Evolutionary conservation across 2,888 invertebrate species (phyloP).

Genomic region (Oligia strigilis): DNA sequence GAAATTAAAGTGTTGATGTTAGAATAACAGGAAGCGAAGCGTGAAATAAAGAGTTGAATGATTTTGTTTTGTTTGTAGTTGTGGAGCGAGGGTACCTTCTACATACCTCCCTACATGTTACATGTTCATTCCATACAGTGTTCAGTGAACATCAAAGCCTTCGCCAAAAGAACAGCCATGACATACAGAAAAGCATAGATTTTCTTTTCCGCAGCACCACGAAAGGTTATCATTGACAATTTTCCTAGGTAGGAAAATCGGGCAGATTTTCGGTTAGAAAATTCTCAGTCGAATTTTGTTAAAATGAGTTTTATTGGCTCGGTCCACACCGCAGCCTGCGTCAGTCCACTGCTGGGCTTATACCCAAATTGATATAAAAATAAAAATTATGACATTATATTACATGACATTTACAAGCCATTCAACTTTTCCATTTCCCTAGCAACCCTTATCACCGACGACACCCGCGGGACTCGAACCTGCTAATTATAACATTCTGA

Average conservation of each 20-base stretch:
- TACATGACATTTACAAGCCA: not conserved
- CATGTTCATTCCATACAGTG: not conserved
- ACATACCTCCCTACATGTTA: not conserved
- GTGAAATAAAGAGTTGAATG: constrained; percentile 38
- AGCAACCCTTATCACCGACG: not conserved
- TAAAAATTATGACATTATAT: too few relatives aligned
- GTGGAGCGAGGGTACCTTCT: constrained; percentile 4
- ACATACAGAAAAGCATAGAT: not conserved
- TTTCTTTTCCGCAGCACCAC: not conserved
- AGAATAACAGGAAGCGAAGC: constrained; percentile 57
- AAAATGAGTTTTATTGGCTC: not conserved
- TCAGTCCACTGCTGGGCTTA: too few relatives aligned
- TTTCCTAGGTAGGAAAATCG: too few relatives aligned
- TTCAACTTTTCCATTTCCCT: not conserved
- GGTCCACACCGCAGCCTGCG: not conserved
- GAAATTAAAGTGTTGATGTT: constrained; percentile 61
- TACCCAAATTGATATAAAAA: not conserved
- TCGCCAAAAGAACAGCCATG: not conserved
- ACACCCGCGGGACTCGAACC: constrained; percentile 29
- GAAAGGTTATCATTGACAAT: not conserved
- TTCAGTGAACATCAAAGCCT: constrained; percentile 13
- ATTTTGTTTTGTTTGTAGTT: constrained; percentile 37
- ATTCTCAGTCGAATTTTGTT: not conserved
- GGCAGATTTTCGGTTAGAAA: not conserved
- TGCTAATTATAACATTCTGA: constrained; percentile 20